A percentile compares a stretch with the other conserved stretches of the same genome.
Evolutionary conservation across 2,888 invertebrate genomes (phyloP).

Genomic region (Cryptops parisi): DNA sequence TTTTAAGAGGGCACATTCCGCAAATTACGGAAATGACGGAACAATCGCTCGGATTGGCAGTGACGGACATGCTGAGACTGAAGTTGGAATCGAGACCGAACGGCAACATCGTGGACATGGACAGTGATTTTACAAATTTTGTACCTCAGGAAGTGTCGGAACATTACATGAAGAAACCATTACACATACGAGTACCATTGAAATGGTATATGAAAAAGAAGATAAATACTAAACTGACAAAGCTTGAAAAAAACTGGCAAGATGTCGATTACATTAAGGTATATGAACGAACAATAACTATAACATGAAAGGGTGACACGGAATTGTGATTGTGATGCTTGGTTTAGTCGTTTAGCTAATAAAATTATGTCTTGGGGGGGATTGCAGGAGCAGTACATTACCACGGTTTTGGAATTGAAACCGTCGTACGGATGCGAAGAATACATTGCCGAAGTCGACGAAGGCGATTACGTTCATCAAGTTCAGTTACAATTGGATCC

Average conservation of each 20-base stretch:
- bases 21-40: conserved; percentile 60
- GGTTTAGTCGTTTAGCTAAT: too few species aligned
- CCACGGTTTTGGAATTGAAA: conserved; percentile 17
- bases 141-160: conserved; percentile 61
- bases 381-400: conserved; percentile 19
- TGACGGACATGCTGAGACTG: conserved; percentile 73
- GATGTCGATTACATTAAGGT: conserved; percentile 58
- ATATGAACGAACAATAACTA: too few species aligned
- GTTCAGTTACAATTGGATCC: conserved; percentile 19
- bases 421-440: conserved; percentile 20
- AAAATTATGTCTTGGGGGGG: too few species aligned
- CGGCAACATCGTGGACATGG: conserved; percentile 52
- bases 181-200: too few species aligned
- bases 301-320: too few species aligned
- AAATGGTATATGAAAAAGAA: conserved; percentile 51
- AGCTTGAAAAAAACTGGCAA: conserved; percentile 38
- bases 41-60: conserved; percentile 67
- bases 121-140: conserved; percentile 65
- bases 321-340: too few species aligned
- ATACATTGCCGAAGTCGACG: conserved; percentile 19
- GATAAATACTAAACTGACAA: conserved; percentile 48
- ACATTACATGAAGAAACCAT: conserved; percentile 6
- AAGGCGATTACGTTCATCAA: conserved; percentile 18
- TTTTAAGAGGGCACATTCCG: conserved; percentile 59
- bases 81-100: conserved; percentile 57